phyloP scores from a whole-genome alignment of 2,797 vertebrate genomes.

The Peromyscus eremicus region DNA sequence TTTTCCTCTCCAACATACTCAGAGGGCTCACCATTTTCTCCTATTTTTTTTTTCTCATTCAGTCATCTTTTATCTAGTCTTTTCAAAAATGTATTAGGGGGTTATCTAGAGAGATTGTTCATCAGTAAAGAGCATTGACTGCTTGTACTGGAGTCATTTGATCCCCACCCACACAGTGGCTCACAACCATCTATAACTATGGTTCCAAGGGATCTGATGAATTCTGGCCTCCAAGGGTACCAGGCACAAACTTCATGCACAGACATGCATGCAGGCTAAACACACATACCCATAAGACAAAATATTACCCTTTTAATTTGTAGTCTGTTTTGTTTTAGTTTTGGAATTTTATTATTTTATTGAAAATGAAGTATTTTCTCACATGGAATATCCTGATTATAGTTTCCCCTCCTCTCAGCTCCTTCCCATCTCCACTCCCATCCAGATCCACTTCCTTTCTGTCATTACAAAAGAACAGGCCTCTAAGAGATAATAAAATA shows the following conservation, averaged over 20 bases:
- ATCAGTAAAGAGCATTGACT: background rate
- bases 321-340: background rate
- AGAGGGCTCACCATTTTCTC: background rate
- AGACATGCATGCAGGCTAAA: background rate
- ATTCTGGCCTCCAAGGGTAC: background rate
- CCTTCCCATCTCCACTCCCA: background rate
- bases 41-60: background rate
- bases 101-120: background rate
- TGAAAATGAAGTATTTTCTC: background rate
- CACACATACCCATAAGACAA: background rate
- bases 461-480: background rate
- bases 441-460: background rate
- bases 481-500: background rate
- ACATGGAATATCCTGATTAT: background rate
- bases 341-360: background rate
- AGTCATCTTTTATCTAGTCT: background rate
- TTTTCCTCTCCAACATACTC: background rate
- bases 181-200: background rate
- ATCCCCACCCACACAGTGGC: background rate
- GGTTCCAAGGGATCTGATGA: background rate
- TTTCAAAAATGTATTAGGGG: background rate
- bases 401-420: background rate
- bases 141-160: background rate
- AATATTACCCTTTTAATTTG: background rate
- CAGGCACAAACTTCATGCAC: background rate